Conservation (phyloP, 2,113 vertebrate species). For the Hippocampus comes region DNA sequence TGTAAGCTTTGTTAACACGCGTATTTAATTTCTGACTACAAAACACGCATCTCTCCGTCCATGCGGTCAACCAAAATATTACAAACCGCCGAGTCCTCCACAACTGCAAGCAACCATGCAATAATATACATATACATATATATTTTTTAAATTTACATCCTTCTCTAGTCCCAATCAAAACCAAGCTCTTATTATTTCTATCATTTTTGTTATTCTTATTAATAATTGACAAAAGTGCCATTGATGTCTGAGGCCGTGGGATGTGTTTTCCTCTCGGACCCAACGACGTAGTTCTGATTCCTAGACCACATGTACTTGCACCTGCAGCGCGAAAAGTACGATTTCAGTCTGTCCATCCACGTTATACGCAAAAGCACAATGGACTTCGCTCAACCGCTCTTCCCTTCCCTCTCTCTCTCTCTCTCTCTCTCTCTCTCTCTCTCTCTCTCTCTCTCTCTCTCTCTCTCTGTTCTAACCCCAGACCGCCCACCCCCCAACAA, state of each 20-base stretch:
- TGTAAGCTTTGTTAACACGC: not conserved
- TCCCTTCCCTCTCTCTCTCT: constrained; percentile 14
- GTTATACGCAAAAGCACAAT: constrained; percentile 29
- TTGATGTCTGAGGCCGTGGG: too few relatives aligned
- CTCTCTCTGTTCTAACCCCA: constrained; percentile 12
- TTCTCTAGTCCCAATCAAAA: too few relatives aligned
- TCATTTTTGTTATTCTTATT: too few relatives aligned
- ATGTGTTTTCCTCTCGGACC: constrained; percentile 5
- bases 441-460: constrained; percentile 6
- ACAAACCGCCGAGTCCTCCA: not conserved
- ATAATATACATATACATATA: too few relatives aligned
- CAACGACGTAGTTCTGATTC: constrained; percentile 26
- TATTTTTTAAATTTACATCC: not conserved
- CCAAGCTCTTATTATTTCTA: too few relatives aligned
- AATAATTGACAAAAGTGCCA: too few relatives aligned
- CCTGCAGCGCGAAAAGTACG: not conserved
- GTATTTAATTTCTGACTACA: not conserved
- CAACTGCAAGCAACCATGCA: not conserved
- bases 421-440: constrained; percentile 15
- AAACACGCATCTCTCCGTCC: too few relatives aligned
- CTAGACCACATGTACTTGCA: constrained; percentile 2
- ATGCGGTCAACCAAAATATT: not conserved
- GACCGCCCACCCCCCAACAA: not conserved
- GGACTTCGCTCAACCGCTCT: constrained; percentile 15
- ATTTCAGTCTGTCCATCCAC: constrained; percentile 22